These are phyloP conservation scores for Poecilia picta DNA, from an alignment of 2,797 vertebrate genomes.

Conservation along the genomic window DNA sequence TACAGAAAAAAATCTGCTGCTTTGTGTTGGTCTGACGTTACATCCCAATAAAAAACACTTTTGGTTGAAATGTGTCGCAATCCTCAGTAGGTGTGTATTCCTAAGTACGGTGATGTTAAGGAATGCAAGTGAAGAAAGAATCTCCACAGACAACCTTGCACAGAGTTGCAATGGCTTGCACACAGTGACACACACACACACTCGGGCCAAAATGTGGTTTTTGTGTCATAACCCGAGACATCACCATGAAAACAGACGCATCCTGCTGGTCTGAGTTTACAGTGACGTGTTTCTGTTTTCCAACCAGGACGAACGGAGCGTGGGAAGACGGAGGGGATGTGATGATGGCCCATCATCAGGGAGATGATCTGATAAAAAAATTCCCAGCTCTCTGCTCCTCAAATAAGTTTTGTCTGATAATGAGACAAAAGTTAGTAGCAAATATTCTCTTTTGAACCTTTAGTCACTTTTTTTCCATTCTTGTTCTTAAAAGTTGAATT, in stretches of 20 bases:
- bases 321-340: constrained; percentile 38
- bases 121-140: neutral
- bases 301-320: constrained; percentile 25
- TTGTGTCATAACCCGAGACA: neutral
- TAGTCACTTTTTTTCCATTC: neutral
- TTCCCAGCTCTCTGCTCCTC: constrained; percentile 5
- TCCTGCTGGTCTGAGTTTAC: constrained; percentile 6
- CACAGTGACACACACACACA: neutral
- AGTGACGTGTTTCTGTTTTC: constrained; percentile 19
- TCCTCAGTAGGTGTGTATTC: neutral
- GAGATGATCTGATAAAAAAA: constrained; percentile 11
- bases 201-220: neutral
- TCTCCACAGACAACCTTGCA: neutral
- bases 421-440: neutral
- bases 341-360: constrained; percentile 1
- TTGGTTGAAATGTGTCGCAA: neutral
- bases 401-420: neutral
- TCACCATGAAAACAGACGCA: constrained; percentile 10
- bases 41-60: neutral
- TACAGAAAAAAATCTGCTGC: neutral
- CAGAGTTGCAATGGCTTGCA: neutral
- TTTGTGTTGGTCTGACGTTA: neutral
- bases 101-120: neutral
- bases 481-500: neutral
- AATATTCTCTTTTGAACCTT: neutral